These are phyloP conservation scores for Pelochelys cantorii DNA, from an alignment of 2,797 vertebrate genomes.

Conservation along the genomic window DNA sequence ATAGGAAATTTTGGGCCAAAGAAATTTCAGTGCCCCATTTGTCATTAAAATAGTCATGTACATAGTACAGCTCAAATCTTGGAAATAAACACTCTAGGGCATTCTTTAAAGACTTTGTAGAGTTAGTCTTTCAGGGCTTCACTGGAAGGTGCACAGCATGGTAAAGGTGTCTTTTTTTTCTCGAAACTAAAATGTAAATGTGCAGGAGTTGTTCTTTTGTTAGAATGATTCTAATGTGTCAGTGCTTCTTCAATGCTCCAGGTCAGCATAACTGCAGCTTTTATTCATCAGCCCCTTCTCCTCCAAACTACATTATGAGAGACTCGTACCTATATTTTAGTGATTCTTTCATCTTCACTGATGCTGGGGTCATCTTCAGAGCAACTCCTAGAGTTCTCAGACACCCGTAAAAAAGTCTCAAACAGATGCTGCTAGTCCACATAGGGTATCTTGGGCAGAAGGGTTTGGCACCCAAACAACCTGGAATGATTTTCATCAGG, in stretches of 20 bases:
- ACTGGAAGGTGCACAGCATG: not conserved
- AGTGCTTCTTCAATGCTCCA: not conserved
- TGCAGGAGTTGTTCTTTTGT: not conserved
- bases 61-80: not conserved
- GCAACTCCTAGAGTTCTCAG: not conserved
- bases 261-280: not conserved
- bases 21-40: not conserved
- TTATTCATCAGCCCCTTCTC: not conserved
- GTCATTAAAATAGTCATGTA: conserved; percentile 6
- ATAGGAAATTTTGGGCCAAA: not conserved
- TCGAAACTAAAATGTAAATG: not conserved
- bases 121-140: not conserved
- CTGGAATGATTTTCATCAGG: not conserved
- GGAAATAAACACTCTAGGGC: not conserved
- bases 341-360: not conserved
- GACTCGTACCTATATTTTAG: not conserved
- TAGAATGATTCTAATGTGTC: not conserved
- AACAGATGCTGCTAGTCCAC: not conserved
- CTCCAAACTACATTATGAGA: not conserved
- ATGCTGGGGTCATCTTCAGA: not conserved
- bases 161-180: not conserved
- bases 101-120: not conserved
- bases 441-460: not conserved
- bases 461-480: not conserved
- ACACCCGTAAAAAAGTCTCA: not conserved